Evolutionary conservation across 2,888 invertebrate genomes (phyloP), one percentile per base, ranked within the genome.

Genomic region (Agonopterix heracliana): DNA sequence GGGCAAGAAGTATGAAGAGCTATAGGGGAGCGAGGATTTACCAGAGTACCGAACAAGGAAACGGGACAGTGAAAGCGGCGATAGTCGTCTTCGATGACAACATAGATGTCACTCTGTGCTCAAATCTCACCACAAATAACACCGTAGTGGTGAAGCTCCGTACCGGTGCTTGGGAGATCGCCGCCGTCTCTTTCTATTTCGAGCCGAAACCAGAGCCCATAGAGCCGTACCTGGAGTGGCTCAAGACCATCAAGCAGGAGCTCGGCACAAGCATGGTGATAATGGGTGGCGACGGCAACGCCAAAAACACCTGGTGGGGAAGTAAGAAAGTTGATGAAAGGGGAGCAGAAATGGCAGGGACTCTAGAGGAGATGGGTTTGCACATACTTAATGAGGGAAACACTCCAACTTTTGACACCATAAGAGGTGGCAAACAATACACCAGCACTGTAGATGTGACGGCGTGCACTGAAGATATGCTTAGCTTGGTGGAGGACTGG

Each of bases 221-320:
- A n/a, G n/a, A n/a, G n/a, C n/a, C n/a, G n/a, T n/a, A n/a, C n/a
- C n/a, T n/a, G 48, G 0, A 34, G 54, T 1, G 47, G 42, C 9
- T 46, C 51, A 41, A 43, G 7, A 1, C 3, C 0, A 36, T 47
- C 2, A 1, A 48, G 1, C 11, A 48, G 17, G 17, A 34, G 12
- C 14, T 34, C 3, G 9, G 34, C n/a, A 10, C 46, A 14, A 44
- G 44, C 12, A 45, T 14, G 9, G 3, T 57, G n/a, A 13, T 59
- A 3, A 26, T 56, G 2, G 53, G 52, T 48, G 50, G 54, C 9
- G 50, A 55, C 26, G 48, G 11, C 9, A 48, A 53, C 41, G 47
- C 53, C 9, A 47, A 50, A 45, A 48, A 48, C 47, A 11, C 46
- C 9, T 48, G 56, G 57, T 53, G 52, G 56, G 50, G 51, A n/a